Percentiles rank a stretch among this genome's conserved stretches.
phyloP scores from a whole-genome alignment of 2,113 vertebrate genomes.

The Calyptommatus sinebrachiatus region DNA sequence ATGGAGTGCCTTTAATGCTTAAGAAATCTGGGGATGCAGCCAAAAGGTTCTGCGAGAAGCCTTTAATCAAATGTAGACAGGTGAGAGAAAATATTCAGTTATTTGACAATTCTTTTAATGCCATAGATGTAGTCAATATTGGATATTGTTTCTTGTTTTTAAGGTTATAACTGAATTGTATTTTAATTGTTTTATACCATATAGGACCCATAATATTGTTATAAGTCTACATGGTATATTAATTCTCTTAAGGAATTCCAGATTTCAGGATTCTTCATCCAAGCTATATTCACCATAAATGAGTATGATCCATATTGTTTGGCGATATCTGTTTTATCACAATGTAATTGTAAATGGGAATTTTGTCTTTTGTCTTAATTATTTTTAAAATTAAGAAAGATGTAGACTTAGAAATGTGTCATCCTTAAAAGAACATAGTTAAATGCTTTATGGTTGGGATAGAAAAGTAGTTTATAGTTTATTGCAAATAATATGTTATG shows the following conservation, averaged over 20 bases:
- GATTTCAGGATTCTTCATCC: too few relatives aligned
- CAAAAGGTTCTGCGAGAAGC: conserved; percentile 82
- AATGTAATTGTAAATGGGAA: background rate
- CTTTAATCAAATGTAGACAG: conserved; percentile 78
- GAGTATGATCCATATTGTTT: too few relatives aligned
- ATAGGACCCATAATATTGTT: too few relatives aligned
- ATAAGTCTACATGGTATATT: too few relatives aligned
- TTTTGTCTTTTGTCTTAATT: background rate
- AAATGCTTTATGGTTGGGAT: too few relatives aligned
- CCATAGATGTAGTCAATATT: background rate
- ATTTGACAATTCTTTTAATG: background rate
- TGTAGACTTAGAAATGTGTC: too few relatives aligned
- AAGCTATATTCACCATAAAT: too few relatives aligned
- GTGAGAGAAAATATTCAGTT: conserved; percentile 63
- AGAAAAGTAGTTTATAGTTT: too few relatives aligned
- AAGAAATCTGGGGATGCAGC: conserved; percentile 76
- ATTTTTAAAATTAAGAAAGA: background rate
- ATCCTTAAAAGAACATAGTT: too few relatives aligned
- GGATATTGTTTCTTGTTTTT: background rate
- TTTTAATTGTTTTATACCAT: background rate
- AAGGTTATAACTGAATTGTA: background rate
- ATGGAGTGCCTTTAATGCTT: conserved; percentile 90
- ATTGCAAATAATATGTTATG: too few relatives aligned
- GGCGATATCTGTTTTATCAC: too few relatives aligned
- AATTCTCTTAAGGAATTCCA: too few relatives aligned